Percentiles rank a stretch among this genome's conserved stretches.
phyloP scores from a whole-genome alignment of 53 echinoderm and acorn worm species.

The Zoroaster sp. region DNA sequence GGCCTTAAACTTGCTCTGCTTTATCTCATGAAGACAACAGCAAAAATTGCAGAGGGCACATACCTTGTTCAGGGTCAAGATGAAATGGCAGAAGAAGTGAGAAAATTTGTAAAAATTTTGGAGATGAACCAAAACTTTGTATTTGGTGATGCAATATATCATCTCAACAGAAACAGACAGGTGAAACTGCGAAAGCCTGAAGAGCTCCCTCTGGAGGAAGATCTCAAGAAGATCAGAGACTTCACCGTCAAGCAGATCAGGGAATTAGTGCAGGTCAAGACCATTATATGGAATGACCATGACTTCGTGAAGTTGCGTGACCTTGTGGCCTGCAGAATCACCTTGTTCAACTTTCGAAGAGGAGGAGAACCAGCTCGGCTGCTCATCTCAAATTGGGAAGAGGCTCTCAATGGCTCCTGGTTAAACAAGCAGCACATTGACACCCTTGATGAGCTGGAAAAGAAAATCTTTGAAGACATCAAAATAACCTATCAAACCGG shows the following conservation, averaged over 20 bases:
- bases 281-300: background rate
- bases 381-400: constrained; percentile 16
- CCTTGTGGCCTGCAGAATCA: background rate
- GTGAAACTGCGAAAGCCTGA: constrained; percentile 30
- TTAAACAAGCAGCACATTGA: background rate
- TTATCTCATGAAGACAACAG: background rate
- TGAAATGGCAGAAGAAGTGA: background rate
- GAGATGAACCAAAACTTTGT: background rate
- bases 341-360: constrained; percentile 3
- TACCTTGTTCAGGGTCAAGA: constrained; percentile 31
- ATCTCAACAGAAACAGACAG: no score
- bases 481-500: constrained; percentile 30
- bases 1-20: no score
- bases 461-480: background rate
- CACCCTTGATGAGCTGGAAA: background rate
- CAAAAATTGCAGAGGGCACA: background rate
- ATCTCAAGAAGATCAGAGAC: background rate
- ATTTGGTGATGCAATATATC: no score
- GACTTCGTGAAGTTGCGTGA: background rate
- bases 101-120: constrained; percentile 8
- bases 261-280: background rate
- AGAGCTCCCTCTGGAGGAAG: constrained; percentile 7
- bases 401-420: constrained; percentile 3
- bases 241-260: background rate
- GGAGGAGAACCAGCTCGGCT: constrained; percentile 42